Percentiles rank a stretch among this genome's conserved stretches.
phyloP scores from a whole-genome alignment of 2,797 vertebrate genomes.

The Phrynocephalus forsythii region DNA sequence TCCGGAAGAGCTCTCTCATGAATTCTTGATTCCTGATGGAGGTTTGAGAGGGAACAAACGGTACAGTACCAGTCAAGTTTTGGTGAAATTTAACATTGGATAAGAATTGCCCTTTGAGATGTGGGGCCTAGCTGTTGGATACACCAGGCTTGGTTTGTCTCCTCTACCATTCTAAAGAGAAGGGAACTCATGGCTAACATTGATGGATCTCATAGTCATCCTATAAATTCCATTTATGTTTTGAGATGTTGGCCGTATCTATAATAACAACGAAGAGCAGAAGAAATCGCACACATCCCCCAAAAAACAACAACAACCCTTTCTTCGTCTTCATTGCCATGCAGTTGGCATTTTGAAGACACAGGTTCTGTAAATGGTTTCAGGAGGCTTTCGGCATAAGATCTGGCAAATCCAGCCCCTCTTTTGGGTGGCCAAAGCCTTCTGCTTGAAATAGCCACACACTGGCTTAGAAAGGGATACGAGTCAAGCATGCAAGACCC shows the following conservation, averaged over 20 bases:
- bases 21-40: neutral
- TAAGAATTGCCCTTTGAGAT: neutral
- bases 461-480: neutral
- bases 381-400: neutral
- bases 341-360: slow-evolving; percentile 25
- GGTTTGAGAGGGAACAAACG: neutral
- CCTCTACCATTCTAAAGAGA: neutral
- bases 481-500: neutral
- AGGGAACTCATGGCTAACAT: neutral
- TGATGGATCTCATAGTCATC: neutral
- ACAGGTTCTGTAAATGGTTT: neutral
- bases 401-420: neutral
- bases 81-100: neutral
- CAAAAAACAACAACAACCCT: neutral
- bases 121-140: neutral
- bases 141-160: neutral
- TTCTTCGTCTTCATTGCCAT: neutral
- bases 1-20: neutral
- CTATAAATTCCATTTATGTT: neutral
- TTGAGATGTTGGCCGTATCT: neutral
- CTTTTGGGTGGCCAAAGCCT: neutral
- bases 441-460: neutral
- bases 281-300: neutral
- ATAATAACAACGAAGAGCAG: neutral
- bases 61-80: neutral